phyloP scores from a whole-genome alignment of 1,140 invertebrate species.

The Leguminivora glycinivorella region DNA sequence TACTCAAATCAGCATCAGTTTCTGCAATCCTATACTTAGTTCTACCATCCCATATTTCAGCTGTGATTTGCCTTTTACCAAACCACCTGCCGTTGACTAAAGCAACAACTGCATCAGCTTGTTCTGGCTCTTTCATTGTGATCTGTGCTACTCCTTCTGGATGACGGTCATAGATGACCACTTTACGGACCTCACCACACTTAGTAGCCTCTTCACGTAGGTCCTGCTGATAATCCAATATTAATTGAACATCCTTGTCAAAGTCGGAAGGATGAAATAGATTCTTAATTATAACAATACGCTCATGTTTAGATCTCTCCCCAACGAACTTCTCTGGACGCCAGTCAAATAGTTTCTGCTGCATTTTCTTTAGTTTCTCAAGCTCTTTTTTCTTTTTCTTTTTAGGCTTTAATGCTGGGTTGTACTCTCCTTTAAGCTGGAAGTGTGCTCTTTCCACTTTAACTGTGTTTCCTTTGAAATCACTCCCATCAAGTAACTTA shows the following conservation, averaged over 20 bases:
- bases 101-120: conserved; percentile 93
- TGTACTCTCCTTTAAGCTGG: conserved; percentile 96
- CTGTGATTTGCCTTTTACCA: conserved; percentile 89
- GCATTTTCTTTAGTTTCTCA: conserved; percentile 94
- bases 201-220: conserved; percentile 93
- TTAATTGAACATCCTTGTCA: conserved; percentile 91
- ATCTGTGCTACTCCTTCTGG: conserved; percentile 96
- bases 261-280: conserved; percentile 95
- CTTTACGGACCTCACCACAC: conserved; percentile 95
- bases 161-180: conserved; percentile 95
- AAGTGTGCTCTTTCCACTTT: conserved; percentile 97
- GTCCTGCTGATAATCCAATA: conserved; percentile 95
- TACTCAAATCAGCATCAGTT: conserved; percentile 92
- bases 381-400: conserved; percentile 94
- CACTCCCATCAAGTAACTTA: conserved; percentile 94
- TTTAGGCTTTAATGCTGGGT: conserved; percentile 96
- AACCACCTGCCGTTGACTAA: conserved; percentile 96
- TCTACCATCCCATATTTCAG: conserved; percentile 96
- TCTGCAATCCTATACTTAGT: conserved; percentile 96
- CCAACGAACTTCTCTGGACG: conserved; percentile 93
- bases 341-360: conserved; percentile 98
- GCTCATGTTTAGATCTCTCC: conserved; percentile 92
- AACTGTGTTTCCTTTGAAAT: conserved; percentile 88
- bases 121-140: conserved; percentile 93
- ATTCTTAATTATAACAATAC: conserved; percentile 96